Evolutionary conservation across 2,888 invertebrate species (phyloP), one percentile per base, ranked within the genome.

Genomic region (Periphyllus acericola): DNA sequence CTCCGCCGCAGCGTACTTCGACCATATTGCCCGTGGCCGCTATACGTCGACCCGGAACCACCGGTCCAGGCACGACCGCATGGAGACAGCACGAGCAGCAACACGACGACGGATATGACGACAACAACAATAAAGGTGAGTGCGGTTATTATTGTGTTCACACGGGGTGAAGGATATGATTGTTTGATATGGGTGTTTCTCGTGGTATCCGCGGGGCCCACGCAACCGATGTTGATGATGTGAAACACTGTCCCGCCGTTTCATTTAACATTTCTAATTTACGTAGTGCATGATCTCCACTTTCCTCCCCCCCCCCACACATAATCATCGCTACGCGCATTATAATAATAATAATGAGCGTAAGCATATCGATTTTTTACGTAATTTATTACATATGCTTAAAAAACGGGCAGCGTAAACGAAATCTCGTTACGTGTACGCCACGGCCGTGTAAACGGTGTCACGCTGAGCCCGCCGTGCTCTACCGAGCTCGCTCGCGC

Each of bases 281-380:
- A 72, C 36, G 36, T 21, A n/a, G n/a, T n/a, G n/a, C 8, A 75
- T n/a, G n/a, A n/a, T n/a, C n/a, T n/a, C n/a, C 40, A 75, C 60
- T 83, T 66, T 40, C 40, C 29, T 34, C 34, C 29, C 4, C 3
- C 78, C 52, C 52, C 68, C n/a, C n/a, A n/a, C n/a, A n/a, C n/a
- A n/a, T n/a, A n/a, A 71, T n/a, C 52, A 21, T 40, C 52, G 29
- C 55, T 3, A 25, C 32, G 34, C 29, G 36, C 68, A 52, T 74
- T 36, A 52, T 36, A 60, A 79, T 32, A 60, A 52, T 52, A 3
- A 52, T 76, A 46, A 46, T n/a, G n/a, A n/a, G n/a, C n/a, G n/a
- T n/a, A n/a, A n/a, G 8, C 29, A 55, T 80, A 80, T 87, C 72
- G 80, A 80, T 80, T 87, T 87, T 87, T 87, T 74, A 81, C 81